Conservation (phyloP, 1,140 invertebrate species). For the Saccostrea glomerata region DNA sequence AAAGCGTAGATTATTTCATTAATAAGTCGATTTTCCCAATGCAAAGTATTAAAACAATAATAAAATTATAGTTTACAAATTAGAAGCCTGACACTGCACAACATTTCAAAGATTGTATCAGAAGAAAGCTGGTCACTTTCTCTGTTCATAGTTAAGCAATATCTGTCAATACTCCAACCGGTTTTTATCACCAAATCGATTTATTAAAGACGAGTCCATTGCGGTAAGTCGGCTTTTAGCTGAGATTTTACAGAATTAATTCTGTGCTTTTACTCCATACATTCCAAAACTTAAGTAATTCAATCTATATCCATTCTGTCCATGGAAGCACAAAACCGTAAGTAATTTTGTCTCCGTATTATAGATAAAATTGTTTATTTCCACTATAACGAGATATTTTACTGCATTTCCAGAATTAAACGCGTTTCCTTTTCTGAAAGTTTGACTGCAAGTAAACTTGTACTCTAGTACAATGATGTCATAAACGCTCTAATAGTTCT, state of each 20-base stretch:
- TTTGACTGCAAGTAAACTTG: too few relatives aligned
- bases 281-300: constrained; percentile 5
- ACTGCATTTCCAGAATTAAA: too few relatives aligned
- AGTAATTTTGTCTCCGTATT: background rate
- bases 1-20: too few relatives aligned
- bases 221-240: background rate
- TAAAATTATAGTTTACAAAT: background rate
- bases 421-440: too few relatives aligned
- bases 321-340: background rate
- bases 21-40: too few relatives aligned
- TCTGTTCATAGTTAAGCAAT: background rate
- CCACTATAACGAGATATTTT: too few relatives aligned
- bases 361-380: too few relatives aligned
- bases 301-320: background rate
- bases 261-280: background rate
- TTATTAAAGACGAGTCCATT: background rate
- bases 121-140: background rate
- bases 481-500: too few relatives aligned
- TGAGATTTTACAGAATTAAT: constrained; percentile 12
- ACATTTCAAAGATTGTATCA: background rate
- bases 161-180: background rate
- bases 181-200: constrained; percentile 1
- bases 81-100: background rate
- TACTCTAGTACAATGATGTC: too few relatives aligned
- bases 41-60: too few relatives aligned